A percentile compares a stretch with the other conserved stretches of the same genome.
Evolutionary conservation across 1,140 invertebrate species (phyloP).

Genomic region (Tetranychus cinnabarinus): DNA sequence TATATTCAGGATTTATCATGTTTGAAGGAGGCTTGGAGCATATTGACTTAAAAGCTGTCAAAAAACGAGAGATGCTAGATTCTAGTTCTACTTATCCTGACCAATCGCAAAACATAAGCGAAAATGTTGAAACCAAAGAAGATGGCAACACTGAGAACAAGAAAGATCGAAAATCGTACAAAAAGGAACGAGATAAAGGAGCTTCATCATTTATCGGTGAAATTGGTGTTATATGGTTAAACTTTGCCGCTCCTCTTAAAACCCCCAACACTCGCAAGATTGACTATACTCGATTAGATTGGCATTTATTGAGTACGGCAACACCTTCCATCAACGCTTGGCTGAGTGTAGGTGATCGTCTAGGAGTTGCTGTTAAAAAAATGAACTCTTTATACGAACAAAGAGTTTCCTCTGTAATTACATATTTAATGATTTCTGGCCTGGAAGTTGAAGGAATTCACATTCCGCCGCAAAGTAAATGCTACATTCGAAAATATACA

Average conservation of each 20-base stretch:
- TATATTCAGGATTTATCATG: conserved; percentile 59
- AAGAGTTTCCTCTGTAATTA: conserved; percentile 43
- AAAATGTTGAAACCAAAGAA: too few relatives aligned
- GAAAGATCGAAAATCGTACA: conserved; percentile 8
- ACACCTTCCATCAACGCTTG: conserved; percentile 88
- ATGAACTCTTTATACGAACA: conserved; percentile 45
- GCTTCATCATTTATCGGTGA: conserved; percentile 36
- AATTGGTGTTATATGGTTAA: conserved; percentile 78
- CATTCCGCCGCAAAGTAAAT: conserved; percentile 61
- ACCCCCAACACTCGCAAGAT: conserved; percentile 82
- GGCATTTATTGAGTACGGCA: conserved; percentile 84
- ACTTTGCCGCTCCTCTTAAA: conserved; percentile 82
- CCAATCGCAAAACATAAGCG: conserved; percentile 7
- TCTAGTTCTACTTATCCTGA: conserved; percentile 16
- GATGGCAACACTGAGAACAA: neutral
- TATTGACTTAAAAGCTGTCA: conserved; percentile 48
- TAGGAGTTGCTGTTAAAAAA: conserved; percentile 53
- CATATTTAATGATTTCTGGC: conserved; percentile 80
- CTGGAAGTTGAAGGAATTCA: conserved; percentile 59
- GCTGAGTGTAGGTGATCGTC: conserved; percentile 80
- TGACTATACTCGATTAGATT: conserved; percentile 78
- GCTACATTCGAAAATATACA: conserved; percentile 45
- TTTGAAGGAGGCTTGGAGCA: conserved; percentile 86
- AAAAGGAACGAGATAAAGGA: conserved; percentile 8
- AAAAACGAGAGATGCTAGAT: conserved; percentile 33